Conservation (phyloP, 1,140 invertebrate species). For the Triops cancriformis region DNA sequence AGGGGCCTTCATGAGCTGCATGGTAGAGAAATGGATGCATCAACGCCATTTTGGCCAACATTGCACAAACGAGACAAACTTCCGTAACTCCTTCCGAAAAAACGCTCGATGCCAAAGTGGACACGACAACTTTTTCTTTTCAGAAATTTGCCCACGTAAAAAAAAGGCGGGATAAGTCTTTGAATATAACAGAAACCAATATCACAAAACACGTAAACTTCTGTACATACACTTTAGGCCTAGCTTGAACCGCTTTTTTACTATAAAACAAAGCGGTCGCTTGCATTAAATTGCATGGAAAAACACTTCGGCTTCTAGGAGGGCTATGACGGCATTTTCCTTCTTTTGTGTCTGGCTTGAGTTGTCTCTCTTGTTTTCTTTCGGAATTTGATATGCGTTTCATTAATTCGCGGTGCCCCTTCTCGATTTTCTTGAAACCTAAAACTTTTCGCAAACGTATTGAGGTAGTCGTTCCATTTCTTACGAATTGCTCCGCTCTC, state of each 20-base stretch:
- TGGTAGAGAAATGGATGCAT: not conserved
- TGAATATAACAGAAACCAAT: slow-evolving; percentile 1
- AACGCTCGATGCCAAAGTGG: not conserved
- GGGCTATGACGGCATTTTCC: not conserved
- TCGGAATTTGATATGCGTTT: slow-evolving; percentile 8
- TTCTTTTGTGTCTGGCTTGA: not conserved
- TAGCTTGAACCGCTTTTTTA: not conserved
- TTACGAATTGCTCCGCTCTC: not conserved
- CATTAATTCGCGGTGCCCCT: not conserved
- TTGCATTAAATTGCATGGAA: slow-evolving; percentile 8
- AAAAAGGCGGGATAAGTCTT: not conserved
- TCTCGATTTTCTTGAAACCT: not conserved
- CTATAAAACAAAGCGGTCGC: not conserved
- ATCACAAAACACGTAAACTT: slow-evolving; percentile 2
- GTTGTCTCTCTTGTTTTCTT: not conserved
- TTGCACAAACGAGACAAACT: not conserved
- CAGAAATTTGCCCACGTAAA: not conserved
- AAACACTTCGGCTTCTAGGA: not conserved
- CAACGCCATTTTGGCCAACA: not conserved
- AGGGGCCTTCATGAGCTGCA: not conserved
- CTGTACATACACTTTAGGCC: not conserved
- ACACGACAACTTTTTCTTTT: not conserved
- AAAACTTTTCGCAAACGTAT: slow-evolving; percentile 1
- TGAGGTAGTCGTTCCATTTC: not conserved
- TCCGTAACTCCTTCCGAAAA: not conserved